Conservation (phyloP, 2,888 invertebrate species). For the Drosophila yooni region DNA sequence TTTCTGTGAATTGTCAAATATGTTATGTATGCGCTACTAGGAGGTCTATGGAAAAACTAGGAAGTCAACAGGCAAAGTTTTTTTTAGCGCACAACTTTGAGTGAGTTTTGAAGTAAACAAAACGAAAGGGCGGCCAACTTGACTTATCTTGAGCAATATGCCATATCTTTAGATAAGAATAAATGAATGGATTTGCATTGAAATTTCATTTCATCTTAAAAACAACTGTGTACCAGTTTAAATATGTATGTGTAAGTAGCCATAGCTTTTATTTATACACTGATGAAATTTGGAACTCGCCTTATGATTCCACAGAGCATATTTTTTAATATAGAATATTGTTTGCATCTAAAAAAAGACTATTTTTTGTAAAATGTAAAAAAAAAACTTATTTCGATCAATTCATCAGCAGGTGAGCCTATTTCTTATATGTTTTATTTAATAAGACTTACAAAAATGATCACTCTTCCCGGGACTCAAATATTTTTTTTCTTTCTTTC, state of each 20-base stretch:
- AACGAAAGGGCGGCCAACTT: conserved; percentile 1
- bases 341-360: not conserved
- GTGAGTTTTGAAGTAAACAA: conserved; percentile 39
- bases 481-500: too few species aligned
- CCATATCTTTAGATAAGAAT: not conserved
- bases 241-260: not conserved
- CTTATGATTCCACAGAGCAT: not conserved
- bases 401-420: not conserved
- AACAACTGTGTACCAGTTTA: not conserved
- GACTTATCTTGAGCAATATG: not conserved
- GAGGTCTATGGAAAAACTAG: conserved; percentile 27
- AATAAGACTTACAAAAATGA: not conserved
- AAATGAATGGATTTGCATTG: not conserved
- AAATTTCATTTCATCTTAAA: not conserved
- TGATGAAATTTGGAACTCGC: not conserved
- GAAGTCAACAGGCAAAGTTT: conserved; percentile 39
- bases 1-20: conserved; percentile 62
- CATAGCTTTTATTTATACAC: not conserved
- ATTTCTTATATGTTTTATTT: not conserved
- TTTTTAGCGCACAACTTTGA: conserved; percentile 27
- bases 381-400: too few species aligned
- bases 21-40: conserved; percentile 4
- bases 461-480: not conserved
- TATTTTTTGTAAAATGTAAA: not conserved
- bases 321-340: not conserved